Conservation (phyloP, 2,797 vertebrate genomes). For the Arnoldichthys spilopterus region DNA sequence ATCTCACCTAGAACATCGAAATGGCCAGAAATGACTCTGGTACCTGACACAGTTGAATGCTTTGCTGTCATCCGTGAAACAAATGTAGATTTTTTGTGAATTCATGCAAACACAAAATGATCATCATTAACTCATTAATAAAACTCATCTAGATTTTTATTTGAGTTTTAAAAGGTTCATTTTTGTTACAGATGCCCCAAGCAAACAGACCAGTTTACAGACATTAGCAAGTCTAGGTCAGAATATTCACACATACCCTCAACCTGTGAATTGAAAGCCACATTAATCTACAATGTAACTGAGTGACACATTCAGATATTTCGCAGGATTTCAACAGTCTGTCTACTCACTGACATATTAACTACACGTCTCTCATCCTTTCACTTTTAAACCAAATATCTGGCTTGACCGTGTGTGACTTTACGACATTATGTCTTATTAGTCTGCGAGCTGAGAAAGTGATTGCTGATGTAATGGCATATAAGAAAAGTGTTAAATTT, state of each 20-base stretch:
- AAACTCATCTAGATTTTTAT: no score
- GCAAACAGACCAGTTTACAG: neutral
- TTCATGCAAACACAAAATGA: no score
- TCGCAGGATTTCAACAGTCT: neutral
- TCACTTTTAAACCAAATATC: neutral
- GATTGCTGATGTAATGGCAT: conserved; percentile 23
- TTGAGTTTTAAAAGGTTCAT: no score
- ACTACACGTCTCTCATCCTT: neutral
- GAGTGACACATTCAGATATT: neutral
- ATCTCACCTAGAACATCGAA: no score
- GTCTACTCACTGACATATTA: neutral
- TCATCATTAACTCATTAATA: no score
- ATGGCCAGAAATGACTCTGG: no score
- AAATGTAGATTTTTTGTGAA: no score
- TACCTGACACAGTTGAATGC: no score
- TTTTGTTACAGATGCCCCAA: neutral
- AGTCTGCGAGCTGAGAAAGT: conserved; percentile 20
- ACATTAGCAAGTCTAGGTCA: neutral
- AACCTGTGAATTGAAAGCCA: neutral
- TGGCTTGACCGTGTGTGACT: neutral
- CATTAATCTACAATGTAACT: neutral
- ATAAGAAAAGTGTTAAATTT: conserved; percentile 43
- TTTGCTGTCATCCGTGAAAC: no score
- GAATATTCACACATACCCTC: neutral
- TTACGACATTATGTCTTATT: conserved; percentile 20